Evolutionary conservation across 2,113 vertebrate species (phyloP).

Genomic region (Corythornis vintsioides): DNA sequence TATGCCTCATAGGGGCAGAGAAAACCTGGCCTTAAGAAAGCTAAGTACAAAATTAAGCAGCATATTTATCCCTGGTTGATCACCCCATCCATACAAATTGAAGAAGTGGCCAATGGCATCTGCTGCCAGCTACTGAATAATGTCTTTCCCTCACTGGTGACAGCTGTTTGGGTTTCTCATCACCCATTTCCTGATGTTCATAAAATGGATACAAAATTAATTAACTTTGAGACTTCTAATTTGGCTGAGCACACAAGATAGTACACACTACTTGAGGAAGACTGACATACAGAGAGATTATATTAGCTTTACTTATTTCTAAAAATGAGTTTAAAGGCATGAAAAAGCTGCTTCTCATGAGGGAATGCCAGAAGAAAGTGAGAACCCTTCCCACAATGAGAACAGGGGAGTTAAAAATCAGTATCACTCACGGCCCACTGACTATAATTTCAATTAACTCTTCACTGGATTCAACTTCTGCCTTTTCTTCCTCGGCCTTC

Average conservation of each 20-base stretch:
- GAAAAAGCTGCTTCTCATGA: neutral
- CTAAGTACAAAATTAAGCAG: neutral
- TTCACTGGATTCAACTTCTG: neutral
- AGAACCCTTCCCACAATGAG: neutral
- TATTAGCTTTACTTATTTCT: neutral
- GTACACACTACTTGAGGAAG: neutral
- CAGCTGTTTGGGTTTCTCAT: neutral
- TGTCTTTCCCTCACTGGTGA: neutral
- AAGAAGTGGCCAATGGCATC: neutral
- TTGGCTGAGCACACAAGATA: neutral
- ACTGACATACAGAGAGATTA: neutral
- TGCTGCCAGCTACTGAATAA: neutral
- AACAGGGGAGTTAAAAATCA: neutral
- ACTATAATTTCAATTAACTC: neutral
- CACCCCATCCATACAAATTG: neutral
- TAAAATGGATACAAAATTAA: neutral
- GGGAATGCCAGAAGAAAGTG: neutral
- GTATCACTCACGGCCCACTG: neutral
- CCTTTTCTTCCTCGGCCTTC: neutral
- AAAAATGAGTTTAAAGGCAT: neutral
- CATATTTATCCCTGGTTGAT: neutral
- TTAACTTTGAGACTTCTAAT: neutral
- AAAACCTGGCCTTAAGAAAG: neutral
- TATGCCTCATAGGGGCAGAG: neutral
- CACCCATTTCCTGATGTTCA: neutral